phyloP scores from a whole-genome alignment of 2,113 vertebrate species.

The Aptenodytes forsteri region DNA sequence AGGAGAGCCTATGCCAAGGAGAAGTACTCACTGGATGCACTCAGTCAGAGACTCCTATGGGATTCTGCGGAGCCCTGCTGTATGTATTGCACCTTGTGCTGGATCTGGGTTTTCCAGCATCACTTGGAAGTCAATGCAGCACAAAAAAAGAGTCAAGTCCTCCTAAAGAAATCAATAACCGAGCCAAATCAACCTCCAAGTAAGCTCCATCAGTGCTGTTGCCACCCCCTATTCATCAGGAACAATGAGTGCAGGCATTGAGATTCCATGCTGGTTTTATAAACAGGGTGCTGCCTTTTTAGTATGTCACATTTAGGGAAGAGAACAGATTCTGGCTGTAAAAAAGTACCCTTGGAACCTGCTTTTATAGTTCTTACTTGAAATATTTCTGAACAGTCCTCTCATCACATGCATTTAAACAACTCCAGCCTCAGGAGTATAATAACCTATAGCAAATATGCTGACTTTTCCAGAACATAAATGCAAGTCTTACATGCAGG shows the following conservation, averaged over 20 bases:
- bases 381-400: slow-evolving; percentile 40
- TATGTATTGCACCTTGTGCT: background rate
- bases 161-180: background rate
- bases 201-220: background rate
- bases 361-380: slow-evolving; percentile 24
- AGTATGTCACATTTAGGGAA: slow-evolving; percentile 16
- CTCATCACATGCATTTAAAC: slow-evolving; percentile 43
- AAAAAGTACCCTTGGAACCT: slow-evolving; percentile 26
- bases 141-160: background rate
- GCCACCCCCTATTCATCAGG: slow-evolving; percentile 22
- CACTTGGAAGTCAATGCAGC: background rate
- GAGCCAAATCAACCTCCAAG: background rate
- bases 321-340: slow-evolving; percentile 22
- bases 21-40: background rate
- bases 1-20: background rate
- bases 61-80: background rate
- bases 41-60: background rate
- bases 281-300: background rate
- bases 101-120: background rate
- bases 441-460: background rate
- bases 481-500: background rate
- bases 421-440: background rate
- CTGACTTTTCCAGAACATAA: background rate
- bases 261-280: slow-evolving; percentile 6
- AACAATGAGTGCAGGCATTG: slow-evolving; percentile 15